Evolutionary conservation across 2,113 vertebrate genomes (phyloP).

Genomic region (Copsychus sechellarum): DNA sequence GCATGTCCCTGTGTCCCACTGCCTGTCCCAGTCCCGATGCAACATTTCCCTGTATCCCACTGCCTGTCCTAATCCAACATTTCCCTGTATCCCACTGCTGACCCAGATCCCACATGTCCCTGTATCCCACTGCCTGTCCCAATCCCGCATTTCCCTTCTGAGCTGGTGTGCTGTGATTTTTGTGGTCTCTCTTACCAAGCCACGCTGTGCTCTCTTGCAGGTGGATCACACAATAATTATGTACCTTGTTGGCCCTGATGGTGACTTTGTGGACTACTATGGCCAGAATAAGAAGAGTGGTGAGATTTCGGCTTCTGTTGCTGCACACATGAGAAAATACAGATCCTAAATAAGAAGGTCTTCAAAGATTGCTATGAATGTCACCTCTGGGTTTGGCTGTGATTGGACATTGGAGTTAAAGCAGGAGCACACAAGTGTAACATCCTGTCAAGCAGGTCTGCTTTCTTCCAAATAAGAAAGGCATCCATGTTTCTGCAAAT

Average conservation of each 20-base stretch:
- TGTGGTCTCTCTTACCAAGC: not conserved
- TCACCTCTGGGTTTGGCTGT: not conserved
- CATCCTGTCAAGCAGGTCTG: not conserved
- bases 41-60: too few relatives aligned
- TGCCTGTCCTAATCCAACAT: too few relatives aligned
- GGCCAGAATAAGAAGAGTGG: slow-evolving; percentile 89
- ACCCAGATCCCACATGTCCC: accelerated
- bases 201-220: slow-evolving; percentile 60
- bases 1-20: too few relatives aligned
- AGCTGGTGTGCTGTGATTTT: too few relatives aligned
- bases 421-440: not conserved
- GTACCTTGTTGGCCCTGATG: slow-evolving; percentile 93
- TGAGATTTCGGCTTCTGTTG: slow-evolving; percentile 85
- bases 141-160: accelerated
- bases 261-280: slow-evolving; percentile 89
- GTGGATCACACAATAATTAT: slow-evolving; percentile 98
- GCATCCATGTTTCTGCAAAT: not conserved
- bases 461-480: not conserved
- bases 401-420: not conserved
- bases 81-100: not conserved
- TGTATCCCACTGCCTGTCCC: accelerated
- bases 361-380: not conserved
- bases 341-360: slow-evolving; percentile 14
- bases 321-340: slow-evolving; percentile 85
- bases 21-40: too few relatives aligned